Conservation (phyloP, 37 sponge, comb jelly and placozoan species). For the Oscarella lobularis region DNA sequence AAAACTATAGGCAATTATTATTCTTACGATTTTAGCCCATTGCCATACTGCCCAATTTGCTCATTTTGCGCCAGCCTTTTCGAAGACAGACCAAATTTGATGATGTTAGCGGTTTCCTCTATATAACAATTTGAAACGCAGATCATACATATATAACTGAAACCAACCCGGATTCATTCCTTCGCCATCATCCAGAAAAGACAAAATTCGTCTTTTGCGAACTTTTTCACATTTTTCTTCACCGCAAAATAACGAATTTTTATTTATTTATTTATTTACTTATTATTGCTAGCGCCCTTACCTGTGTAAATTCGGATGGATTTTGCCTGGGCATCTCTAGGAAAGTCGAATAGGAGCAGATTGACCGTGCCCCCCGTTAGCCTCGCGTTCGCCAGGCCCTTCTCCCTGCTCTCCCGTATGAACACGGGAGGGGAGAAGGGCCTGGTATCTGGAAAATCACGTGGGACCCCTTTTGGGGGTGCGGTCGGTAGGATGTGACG, state of each 20-base stretch:
- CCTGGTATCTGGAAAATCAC: too few species aligned
- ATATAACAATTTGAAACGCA: not conserved
- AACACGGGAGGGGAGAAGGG: too few species aligned
- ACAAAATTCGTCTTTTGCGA: conserved; percentile 16
- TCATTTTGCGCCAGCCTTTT: conserved; percentile 13
- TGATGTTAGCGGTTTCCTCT: conserved; percentile 6
- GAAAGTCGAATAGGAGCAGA: too few species aligned
- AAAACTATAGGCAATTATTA: not conserved
- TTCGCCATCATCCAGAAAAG: conserved; percentile 32
- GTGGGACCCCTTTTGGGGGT: too few species aligned
- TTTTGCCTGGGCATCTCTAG: not conserved
- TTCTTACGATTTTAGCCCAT: conserved; percentile 23
- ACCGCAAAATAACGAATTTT: too few species aligned
- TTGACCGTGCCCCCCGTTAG: too few species aligned
- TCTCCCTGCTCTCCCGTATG: too few species aligned
- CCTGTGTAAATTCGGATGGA: not conserved
- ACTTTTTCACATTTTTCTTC: not conserved
- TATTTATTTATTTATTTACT: too few species aligned
- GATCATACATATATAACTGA: not conserved
- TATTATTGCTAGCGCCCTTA: too few species aligned
- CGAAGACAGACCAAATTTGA: conserved; percentile 16
- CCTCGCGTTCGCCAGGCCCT: too few species aligned
- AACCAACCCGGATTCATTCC: conserved; percentile 21
- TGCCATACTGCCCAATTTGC: conserved; percentile 33
- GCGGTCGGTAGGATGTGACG: too few species aligned